Base-by-base conservation (phyloP, 2,888 invertebrate genomes). In the Rhagophthalmus giganteus region DNA sequence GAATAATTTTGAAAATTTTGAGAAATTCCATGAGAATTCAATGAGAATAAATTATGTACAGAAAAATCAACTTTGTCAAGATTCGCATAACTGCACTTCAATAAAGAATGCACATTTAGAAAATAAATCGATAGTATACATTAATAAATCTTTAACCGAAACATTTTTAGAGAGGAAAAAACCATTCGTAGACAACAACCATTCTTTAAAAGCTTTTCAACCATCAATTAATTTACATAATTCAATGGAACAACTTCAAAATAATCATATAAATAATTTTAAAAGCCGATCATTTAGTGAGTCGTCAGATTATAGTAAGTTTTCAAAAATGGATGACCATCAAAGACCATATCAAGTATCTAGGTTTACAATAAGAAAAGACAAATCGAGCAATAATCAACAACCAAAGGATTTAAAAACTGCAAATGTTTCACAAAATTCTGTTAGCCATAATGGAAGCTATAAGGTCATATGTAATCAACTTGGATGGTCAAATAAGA, bases 91-190 rank as follows among this genome's bases (percentile, higher is more conserved):
- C 9, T 27, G 24, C 11, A 35, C 45, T 24, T 10, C 26, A 2
- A 12, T 16, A 1, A 24, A 32, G 32, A 39, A 28, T 8, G 11
- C 7, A 15, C 24, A 27, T 10, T 10, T 31, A 8, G 15, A 27
- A 12, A 9, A 8, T 24, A 25, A 10, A 13, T 15, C 1, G 1
- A 9, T 13, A 11, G 3, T 7, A 9, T 10, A 37, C n/a, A 53
- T 59, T 2, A 62, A 60, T 7, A 57, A 61, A 39, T 59, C 65
- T 2, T 54, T 70, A 9, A 68, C 65, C 1, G 60, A 65, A 55
- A 58, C 60, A 0, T 70, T 63, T 54, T 44, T 68, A 14, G 60
- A 60, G 32, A 66, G 7, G 7, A 20, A 63, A 42, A 59, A 52
- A 10, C 47, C 49, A n/a, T 46, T 37, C 10, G 55, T 52, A 44